Base-by-base conservation (phyloP, 2,888 invertebrate species). In the Brenthis ino region DNA sequence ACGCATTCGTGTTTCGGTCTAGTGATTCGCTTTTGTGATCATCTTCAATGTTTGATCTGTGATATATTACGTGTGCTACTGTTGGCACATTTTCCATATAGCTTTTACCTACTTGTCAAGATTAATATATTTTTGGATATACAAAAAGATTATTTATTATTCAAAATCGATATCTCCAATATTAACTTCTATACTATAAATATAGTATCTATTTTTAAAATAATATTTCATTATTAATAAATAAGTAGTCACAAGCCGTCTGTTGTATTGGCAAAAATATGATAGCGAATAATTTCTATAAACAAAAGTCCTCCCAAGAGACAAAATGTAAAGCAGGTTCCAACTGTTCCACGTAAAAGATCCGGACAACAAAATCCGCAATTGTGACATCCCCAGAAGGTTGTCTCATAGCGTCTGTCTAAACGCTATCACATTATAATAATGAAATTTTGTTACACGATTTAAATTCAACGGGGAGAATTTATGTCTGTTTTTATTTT, bases 321-420 rank as follows among this genome's bases (percentile, higher is more conserved):
- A 64, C 53, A 58, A 71, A 71, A 72, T 67, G 57, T 64, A 72
- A 72, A 71, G 68, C 57, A 61, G 70, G 53, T 64, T 67, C 56
- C 57, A 69, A 71, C 69, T 69, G 64, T 71, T 67, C 63, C 64
- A 64, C 60, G 66, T 57, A 66, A 69, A 69, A 72, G 69, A 74
- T 69, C 53, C 54, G 64, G 65, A 72, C 70, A 68, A 73, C 67
- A 58, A 69, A 72, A 74, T 70, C 72, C 72, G 67, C 72, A 68
- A 74, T 74, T 72, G 67, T 75, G 74, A 75, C 74, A 75, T 68
- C 70, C 68, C 69, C 70, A 72, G 73, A 68, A 73, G 68, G 71
- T 70, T 72, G 71, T 70, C 66, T 72, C 64, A 65, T 61, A 58
- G 66, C 72, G 69, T 71, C 70, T 72, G 70, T 69, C 70, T 70